Evolutionary conservation across 2,888 invertebrate species (phyloP).

Genomic region (Acleris cristana): DNA sequence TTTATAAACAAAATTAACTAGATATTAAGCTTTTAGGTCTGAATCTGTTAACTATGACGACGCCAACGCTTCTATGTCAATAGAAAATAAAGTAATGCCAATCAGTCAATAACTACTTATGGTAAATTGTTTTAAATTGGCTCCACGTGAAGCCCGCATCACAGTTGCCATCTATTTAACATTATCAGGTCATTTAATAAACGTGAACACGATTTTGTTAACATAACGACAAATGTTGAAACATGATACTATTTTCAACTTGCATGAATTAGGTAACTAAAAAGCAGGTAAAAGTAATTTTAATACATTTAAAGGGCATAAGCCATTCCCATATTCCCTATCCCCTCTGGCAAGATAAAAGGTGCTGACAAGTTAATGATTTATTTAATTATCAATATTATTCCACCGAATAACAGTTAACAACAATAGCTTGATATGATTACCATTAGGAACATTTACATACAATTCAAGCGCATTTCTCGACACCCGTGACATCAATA

Average conservation of each 20-base stretch:
- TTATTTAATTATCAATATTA: background rate
- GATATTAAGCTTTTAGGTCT: too few species aligned
- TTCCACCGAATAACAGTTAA: background rate
- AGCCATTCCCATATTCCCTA: too few species aligned
- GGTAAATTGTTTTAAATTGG: constrained; percentile 58
- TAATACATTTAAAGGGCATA: too few species aligned
- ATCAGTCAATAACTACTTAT: constrained; percentile 48
- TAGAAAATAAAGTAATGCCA: constrained; percentile 57
- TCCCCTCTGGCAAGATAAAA: too few species aligned
- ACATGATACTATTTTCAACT: too few species aligned
- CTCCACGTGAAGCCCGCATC: constrained; percentile 2
- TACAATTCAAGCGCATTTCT: constrained; percentile 47
- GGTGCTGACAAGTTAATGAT: background rate
- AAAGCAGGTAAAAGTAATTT: too few species aligned
- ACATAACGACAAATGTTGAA: too few species aligned
- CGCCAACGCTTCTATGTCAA: constrained; percentile 43
- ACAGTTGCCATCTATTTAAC: background rate
- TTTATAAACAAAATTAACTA: too few species aligned
- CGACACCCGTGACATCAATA: constrained; percentile 60
- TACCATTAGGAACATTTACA: constrained; percentile 45
- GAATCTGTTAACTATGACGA: constrained; percentile 38
- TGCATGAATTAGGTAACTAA: too few species aligned
- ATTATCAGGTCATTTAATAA: background rate
- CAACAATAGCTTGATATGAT: constrained; percentile 5
- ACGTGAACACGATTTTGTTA: background rate